Evolutionary conservation across 2,113 vertebrate genomes (phyloP).

Genomic region (Lycaon pictus): DNA sequence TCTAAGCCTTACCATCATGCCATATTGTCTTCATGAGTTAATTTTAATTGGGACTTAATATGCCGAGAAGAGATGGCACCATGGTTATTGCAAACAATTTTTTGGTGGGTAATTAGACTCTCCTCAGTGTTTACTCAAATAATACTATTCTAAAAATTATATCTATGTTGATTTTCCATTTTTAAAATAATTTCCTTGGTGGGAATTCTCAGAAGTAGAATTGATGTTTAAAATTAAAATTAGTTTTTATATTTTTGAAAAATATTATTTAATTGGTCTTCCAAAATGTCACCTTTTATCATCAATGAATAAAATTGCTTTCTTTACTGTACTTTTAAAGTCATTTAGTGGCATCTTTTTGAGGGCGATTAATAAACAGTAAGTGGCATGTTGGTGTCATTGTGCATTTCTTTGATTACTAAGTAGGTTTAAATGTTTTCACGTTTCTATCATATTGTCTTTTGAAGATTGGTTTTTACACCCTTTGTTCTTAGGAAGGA

Average conservation of each 20-base stretch:
- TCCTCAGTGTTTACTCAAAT: background rate
- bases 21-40: background rate
- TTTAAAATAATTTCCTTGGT: background rate
- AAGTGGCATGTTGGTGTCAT: background rate
- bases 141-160: background rate
- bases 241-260: background rate
- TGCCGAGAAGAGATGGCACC: background rate
- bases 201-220: background rate
- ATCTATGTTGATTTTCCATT: background rate
- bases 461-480: slow-evolving; percentile 1
- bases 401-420: background rate
- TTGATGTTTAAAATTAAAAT: background rate
- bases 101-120: background rate
- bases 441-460: background rate
- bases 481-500: background rate
- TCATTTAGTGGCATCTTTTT: background rate
- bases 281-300: background rate
- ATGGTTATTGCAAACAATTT: background rate
- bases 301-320: background rate
- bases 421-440: background rate
- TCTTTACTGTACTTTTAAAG: background rate
- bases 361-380: background rate
- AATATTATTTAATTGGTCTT: background rate
- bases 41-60: slow-evolving; percentile 26
- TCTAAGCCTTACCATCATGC: background rate